Conservation (phyloP, 92 coral and sea anemone genomes). For the Paramuricea clavata region DNA sequence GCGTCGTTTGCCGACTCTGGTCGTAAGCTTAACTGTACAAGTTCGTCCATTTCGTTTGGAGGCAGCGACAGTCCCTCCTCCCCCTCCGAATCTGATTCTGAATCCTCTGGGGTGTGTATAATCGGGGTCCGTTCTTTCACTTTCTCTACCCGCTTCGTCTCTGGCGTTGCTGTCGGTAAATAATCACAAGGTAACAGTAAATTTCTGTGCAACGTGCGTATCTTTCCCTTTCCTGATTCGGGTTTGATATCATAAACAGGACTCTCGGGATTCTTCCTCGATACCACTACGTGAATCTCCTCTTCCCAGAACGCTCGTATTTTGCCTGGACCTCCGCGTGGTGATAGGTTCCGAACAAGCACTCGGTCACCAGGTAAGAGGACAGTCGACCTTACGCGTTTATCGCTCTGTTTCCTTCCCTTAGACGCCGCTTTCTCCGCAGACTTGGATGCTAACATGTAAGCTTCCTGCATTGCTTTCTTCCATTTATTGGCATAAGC, state of each 20-base stretch:
- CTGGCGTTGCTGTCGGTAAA: no score
- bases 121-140: no score
- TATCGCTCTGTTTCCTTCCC: not conserved
- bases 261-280: not conserved
- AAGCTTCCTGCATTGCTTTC: not conserved
- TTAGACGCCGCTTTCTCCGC: not conserved
- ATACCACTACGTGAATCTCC: not conserved
- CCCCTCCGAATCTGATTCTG: no score
- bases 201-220: no score
- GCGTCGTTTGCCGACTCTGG: no score
- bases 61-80: no score
- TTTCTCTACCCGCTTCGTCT: no score
- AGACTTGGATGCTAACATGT: not conserved
- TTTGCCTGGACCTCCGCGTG: not conserved
- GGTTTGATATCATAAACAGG: not conserved
- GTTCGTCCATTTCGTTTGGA: no score
- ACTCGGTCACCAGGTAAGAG: not conserved
- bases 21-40: no score
- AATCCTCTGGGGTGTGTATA: no score
- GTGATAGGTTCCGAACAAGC: not conserved
- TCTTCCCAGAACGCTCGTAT: slow-evolving; percentile 2
- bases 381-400: not conserved
- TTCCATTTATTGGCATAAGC: not conserved
- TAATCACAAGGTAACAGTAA: no score
- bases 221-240: no score